Evolutionary conservation across 2,888 invertebrate species (phyloP).

Genomic region (Pterostichus niger): DNA sequence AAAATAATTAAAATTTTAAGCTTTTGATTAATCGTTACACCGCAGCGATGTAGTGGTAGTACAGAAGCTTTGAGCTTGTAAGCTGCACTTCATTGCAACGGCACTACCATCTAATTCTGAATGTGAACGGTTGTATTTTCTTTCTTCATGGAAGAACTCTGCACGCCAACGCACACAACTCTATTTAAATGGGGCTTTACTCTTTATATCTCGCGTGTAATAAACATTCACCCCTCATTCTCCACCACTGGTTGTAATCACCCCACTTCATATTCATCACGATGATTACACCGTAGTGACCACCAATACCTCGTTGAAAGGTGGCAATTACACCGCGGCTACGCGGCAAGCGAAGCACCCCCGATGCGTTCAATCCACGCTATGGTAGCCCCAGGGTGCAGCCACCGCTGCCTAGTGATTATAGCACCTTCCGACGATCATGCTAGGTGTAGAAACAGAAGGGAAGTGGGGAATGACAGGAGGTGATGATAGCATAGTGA

Average conservation of each 20-base stretch:
- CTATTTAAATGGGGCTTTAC: no score
- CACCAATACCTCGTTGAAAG: conserved; percentile 36
- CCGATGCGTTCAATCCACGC: neutral
- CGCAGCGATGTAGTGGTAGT: no score
- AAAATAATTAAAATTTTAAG: no score
- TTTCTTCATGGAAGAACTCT: no score
- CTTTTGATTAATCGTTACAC: no score
- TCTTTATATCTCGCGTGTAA: no score
- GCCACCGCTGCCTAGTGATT: conserved; percentile 5
- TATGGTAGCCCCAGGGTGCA: neutral
- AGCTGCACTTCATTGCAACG: no score
- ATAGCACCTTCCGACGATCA: conserved; percentile 17
- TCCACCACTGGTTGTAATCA: neutral
- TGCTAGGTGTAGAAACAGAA: neutral
- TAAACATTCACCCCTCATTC: neutral
- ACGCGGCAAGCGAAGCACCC: conserved; percentile 6
- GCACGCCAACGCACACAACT: no score
- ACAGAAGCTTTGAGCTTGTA: no score
- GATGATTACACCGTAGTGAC: conserved; percentile 20
- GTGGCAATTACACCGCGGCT: conserved; percentile 42
- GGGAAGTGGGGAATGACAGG: neutral
- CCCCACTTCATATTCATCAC: conserved; percentile 2
- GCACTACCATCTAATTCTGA: no score
- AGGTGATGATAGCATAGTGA: no score
- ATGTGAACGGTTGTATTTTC: no score